These are phyloP conservation scores for Sebastes jordani DNA, from an alignment of 2,797 vertebrate genomes.

Conservation along the genomic window DNA sequence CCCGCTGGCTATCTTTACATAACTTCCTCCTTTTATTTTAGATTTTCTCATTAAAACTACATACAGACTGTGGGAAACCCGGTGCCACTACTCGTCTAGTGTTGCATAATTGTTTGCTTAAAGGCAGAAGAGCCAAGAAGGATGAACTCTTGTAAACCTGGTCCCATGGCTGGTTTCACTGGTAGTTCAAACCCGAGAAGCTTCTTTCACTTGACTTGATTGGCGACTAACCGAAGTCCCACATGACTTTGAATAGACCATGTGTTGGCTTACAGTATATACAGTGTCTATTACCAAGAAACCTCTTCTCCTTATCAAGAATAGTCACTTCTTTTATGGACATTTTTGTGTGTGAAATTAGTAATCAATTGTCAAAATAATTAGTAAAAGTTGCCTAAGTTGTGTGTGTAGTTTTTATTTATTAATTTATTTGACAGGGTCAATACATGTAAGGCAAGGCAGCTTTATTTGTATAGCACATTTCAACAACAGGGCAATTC, in stretches of 20 bases:
- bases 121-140: background rate
- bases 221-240: background rate
- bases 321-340: background rate
- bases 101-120: conserved; percentile 17
- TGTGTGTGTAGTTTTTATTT: too few relatives aligned
- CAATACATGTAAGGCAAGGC: too few relatives aligned
- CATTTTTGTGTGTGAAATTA: background rate
- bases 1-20: background rate
- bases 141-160: conserved; percentile 9
- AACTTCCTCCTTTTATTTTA: background rate
- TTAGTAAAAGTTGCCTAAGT: background rate
- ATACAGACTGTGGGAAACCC: background rate
- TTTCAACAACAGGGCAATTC: too few relatives aligned
- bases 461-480: too few relatives aligned
- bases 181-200: background rate
- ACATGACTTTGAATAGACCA: background rate
- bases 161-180: background rate
- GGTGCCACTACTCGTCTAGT: background rate
- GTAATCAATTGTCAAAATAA: background rate
- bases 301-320: background rate
- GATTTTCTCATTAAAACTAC: too few relatives aligned
- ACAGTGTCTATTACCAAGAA: background rate
- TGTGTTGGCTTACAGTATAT: background rate
- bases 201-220: background rate
- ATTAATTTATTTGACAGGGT: too few relatives aligned